Conservation (phyloP, 1,140 invertebrate genomes). For the Listronotus bonariensis region DNA sequence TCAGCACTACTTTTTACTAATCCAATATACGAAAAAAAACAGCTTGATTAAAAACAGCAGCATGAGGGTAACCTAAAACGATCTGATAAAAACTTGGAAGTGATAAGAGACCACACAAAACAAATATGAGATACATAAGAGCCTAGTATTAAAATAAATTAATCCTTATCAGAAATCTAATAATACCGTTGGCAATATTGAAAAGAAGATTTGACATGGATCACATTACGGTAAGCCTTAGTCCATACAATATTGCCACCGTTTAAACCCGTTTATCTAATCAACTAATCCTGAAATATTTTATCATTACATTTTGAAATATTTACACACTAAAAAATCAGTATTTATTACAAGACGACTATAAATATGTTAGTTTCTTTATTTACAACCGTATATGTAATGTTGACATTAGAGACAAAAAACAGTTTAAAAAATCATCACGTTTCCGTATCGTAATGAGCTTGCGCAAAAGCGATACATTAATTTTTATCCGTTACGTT, state of each 20-base stretch:
- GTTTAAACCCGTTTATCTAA: slow-evolving; percentile 43
- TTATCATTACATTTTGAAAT: slow-evolving; percentile 36
- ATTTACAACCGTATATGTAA: no score
- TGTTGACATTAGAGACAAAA: no score
- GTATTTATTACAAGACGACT: background rate
- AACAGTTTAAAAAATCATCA: no score
- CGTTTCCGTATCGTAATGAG: no score
- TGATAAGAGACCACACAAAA: slow-evolving; percentile 34
- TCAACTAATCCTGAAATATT: slow-evolving; percentile 42
- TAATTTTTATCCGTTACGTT: no score
- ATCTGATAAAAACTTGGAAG: slow-evolving; percentile 18
- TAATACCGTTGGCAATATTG: slow-evolving; percentile 41
- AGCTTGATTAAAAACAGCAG: slow-evolving; percentile 4
- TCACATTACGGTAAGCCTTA: slow-evolving; percentile 38
- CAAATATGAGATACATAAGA: slow-evolving; percentile 37
- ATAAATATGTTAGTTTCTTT: no score
- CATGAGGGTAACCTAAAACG: slow-evolving; percentile 13
- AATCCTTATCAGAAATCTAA: slow-evolving; percentile 44
- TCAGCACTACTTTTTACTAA: no score
- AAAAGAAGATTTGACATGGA: slow-evolving; percentile 44
- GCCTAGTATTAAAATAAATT: slow-evolving; percentile 40
- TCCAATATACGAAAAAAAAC: no score
- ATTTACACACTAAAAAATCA: slow-evolving; percentile 8
- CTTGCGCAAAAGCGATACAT: no score
- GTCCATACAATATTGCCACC: slow-evolving; percentile 44